Conservation (phyloP, 1,140 invertebrate species). For the Euborellia annulipes region DNA sequence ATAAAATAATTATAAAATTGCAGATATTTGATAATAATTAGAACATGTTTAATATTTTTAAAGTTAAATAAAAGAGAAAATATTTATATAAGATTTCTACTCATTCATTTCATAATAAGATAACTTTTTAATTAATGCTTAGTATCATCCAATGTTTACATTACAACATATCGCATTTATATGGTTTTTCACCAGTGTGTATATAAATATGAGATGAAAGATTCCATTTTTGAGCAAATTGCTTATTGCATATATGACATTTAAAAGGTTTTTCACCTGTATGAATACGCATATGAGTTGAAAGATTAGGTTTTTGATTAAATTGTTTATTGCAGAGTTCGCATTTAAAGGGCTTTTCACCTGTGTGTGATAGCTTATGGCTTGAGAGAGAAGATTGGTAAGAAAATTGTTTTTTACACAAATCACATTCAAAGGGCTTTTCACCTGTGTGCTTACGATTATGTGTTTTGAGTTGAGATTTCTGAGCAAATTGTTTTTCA, state of each 20-base stretch:
- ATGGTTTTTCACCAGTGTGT: constrained; percentile 3
- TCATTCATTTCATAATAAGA: too few relatives aligned
- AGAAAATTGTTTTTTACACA: not conserved
- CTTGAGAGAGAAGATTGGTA: not conserved
- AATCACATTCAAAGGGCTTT: constrained; percentile 2
- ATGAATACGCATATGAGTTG: not conserved
- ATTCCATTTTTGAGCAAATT: not conserved
- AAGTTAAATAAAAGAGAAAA: too few relatives aligned
- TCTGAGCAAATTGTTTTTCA: too few relatives aligned
- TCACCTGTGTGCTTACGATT: too few relatives aligned
- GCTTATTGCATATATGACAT: constrained; percentile 1
- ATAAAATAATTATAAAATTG: too few relatives aligned
- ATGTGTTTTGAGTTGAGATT: too few relatives aligned
- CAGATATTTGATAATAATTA: too few relatives aligned
- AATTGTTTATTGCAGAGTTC: not conserved
- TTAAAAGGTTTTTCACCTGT: not conserved
- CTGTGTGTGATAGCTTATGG: not conserved
- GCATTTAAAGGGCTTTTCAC: not conserved
- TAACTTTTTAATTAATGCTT: too few relatives aligned
- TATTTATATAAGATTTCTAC: too few relatives aligned
- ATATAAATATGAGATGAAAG: not conserved
- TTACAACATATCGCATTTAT: not conserved
- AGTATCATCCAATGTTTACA: too few relatives aligned
- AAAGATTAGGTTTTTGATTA: not conserved
- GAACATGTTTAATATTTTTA: too few relatives aligned